Evolutionary conservation across 2,113 vertebrate genomes (phyloP).

Genomic region (Arvicanthis niloticus): DNA sequence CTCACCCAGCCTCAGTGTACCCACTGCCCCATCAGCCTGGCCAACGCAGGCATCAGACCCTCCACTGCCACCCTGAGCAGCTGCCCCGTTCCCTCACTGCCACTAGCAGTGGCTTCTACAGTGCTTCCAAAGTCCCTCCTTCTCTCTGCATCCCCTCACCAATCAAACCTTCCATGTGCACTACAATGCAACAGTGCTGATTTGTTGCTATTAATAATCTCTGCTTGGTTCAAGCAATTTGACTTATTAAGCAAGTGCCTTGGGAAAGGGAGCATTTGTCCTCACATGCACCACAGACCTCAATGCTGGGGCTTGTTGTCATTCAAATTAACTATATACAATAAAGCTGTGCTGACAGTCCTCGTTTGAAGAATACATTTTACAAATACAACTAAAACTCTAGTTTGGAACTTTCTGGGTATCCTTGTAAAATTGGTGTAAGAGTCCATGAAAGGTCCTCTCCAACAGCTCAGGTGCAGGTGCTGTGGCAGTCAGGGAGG

Average conservation of each 20-base stretch:
- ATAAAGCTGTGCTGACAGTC: conserved; percentile 32
- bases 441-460: background rate
- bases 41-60: background rate
- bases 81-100: background rate
- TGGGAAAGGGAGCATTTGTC: background rate
- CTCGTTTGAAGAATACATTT: background rate
- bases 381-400: conserved; percentile 19
- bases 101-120: background rate
- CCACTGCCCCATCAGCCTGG: background rate
- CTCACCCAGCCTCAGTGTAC: background rate
- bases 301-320: background rate
- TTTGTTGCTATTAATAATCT: conserved; percentile 17
- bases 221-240: conserved; percentile 3
- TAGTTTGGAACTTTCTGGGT: background rate
- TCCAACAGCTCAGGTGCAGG: background rate
- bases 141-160: background rate
- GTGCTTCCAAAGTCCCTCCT: too few relatives aligned
- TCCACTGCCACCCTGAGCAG: background rate
- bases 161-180: background rate
- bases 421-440: background rate
- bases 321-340: conserved; percentile 23
- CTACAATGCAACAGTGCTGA: background rate
- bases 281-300: background rate
- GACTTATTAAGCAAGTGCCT: conserved; percentile 12
- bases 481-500: background rate